These are phyloP conservation scores for Morus bassanus DNA, from an alignment of 2,797 vertebrate species.

Conservation along the genomic window DNA sequence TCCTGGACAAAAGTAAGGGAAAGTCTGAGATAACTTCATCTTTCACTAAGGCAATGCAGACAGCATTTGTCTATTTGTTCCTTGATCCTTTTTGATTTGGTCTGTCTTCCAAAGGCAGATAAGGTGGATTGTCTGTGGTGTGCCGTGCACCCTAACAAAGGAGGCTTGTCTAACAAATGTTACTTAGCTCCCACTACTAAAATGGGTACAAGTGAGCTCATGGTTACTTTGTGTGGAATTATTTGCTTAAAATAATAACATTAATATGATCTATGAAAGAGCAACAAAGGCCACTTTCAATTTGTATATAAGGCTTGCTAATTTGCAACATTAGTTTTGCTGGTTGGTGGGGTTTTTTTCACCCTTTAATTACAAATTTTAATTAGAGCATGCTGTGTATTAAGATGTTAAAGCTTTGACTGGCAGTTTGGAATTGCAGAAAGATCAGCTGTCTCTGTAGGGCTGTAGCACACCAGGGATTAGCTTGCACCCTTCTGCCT, in stretches of 20 bases:
- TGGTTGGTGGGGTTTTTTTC: not conserved
- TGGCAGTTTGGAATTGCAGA: slow-evolving; percentile 50
- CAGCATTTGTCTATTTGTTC: not conserved
- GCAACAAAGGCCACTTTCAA: slow-evolving; percentile 6
- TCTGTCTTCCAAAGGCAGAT: not conserved
- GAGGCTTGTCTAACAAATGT: not conserved
- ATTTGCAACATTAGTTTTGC: slow-evolving; percentile 61
- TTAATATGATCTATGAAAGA: not conserved
- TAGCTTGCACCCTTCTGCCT: slow-evolving; percentile 55
- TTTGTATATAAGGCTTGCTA: slow-evolving; percentile 43
- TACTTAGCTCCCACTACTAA: not conserved
- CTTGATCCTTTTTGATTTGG: not conserved
- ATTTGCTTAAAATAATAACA: not conserved
- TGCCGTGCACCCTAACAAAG: not conserved
- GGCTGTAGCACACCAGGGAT: slow-evolving; percentile 58
- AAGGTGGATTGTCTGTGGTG: not conserved
- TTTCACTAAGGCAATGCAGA: not conserved
- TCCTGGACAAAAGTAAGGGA: not conserved
- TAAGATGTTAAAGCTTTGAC: slow-evolving; percentile 69
- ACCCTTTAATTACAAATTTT: slow-evolving; percentile 70
- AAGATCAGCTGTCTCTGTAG: slow-evolving; percentile 59
- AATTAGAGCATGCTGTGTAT: slow-evolving; percentile 69
- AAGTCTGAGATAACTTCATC: not conserved
- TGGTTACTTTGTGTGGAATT: not conserved
- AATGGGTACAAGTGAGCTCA: not conserved